These are phyloP conservation scores for Danio rerio DNA, from an alignment of 2,113 vertebrate genomes.

Conservation along the genomic window GRCz12tu NC_133178.1:33033501-33034000, in stretches of 20 bases:
- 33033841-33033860: neutral
- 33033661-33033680: no score
- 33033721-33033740: neutral
- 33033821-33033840: neutral
- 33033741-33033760: constrained; percentile 32
- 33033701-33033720: neutral
- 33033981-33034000: constrained; percentile 34
- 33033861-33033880: neutral
- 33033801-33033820: neutral
- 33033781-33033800: neutral
- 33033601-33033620: constrained; percentile 84
- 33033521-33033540: no score
- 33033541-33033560: neutral
- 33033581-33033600: constrained; percentile 38
- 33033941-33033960: neutral
- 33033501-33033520: constrained; percentile 74
- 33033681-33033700: neutral
- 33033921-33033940: neutral
- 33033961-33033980: constrained; percentile 61
- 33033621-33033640: constrained; percentile 78
- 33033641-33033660: constrained; percentile 7
- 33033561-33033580: neutral
- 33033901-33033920: neutral
- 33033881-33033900: neutral
- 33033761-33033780: neutral